A percentile compares a stretch with the other conserved stretches of the same genome.
These are phyloP conservation scores for Hydrozoanthus gracilis DNA, from an alignment of 92 coral and sea anemone species.

Conservation along the genomic window DNA sequence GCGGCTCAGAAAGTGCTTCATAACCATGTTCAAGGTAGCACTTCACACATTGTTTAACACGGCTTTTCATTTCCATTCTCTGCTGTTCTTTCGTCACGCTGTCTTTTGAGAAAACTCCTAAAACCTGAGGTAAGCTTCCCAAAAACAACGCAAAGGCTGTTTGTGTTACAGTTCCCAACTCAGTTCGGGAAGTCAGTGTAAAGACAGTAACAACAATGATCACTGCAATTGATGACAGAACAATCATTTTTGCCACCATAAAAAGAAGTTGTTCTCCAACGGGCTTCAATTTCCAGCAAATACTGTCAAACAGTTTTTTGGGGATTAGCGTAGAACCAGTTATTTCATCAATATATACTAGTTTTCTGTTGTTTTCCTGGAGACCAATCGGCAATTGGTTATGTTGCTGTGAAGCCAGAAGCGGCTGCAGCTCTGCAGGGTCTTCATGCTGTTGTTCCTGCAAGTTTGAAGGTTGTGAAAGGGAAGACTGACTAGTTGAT, in stretches of 20 bases:
- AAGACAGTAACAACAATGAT: not conserved
- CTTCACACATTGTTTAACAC: not conserved
- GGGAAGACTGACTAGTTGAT: no score
- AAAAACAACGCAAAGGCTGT: not conserved
- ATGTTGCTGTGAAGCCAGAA: not conserved
- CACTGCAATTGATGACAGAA: not conserved
- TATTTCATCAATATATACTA: not conserved
- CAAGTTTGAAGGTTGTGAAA: no score
- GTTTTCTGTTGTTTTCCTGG: not conserved
- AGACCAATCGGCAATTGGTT: not conserved
- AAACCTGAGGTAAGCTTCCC: not conserved
- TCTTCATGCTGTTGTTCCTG: no score
- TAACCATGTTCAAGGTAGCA: not conserved
- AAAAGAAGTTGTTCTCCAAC: not conserved
- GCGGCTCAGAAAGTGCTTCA: not conserved
- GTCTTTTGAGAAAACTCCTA: not conserved
- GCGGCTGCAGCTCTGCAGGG: not conserved
- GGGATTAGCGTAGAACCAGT: not conserved
- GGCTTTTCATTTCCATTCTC: not conserved
- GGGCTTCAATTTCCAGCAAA: not conserved
- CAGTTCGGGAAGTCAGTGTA: not conserved
- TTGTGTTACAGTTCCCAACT: slow-evolving; percentile 8
- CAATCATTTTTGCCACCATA: not conserved
- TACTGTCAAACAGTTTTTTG: not conserved
- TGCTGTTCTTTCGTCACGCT: no score